These are phyloP conservation scores for Scytalopus superciliaris DNA, from an alignment of 2,113 vertebrate genomes.

Conservation along the genomic window DNA sequence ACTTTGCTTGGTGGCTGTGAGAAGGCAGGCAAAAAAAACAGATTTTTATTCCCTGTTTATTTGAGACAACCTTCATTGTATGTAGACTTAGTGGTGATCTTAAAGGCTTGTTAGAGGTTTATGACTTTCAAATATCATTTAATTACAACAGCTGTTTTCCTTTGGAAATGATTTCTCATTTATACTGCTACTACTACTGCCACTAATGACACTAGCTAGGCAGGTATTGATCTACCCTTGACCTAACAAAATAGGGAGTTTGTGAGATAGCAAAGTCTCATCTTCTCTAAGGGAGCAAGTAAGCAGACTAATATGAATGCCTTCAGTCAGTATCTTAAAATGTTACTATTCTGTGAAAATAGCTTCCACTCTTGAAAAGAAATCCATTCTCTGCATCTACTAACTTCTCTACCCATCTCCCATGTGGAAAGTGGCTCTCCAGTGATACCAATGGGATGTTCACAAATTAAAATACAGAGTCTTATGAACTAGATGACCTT, in stretches of 20 bases:
- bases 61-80: background rate
- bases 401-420: background rate
- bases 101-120: background rate
- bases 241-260: background rate
- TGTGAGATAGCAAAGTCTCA: background rate
- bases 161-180: background rate
- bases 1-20: constrained; percentile 90
- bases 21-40: background rate
- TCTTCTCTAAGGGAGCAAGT: background rate
- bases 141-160: background rate
- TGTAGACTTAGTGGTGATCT: background rate
- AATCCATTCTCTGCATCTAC: background rate
- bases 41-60: background rate
- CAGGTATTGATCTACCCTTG: background rate
- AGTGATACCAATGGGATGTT: background rate
- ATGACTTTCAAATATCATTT: background rate
- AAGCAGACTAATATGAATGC: background rate
- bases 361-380: background rate
- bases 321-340: background rate
- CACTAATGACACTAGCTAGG: background rate
- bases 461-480: background rate
- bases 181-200: background rate
- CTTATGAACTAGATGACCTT: background rate
- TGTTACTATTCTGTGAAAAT: background rate
- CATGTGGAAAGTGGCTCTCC: background rate